Conservation (phyloP, 2,113 vertebrate species). For the Macaca mulatta region DNA sequence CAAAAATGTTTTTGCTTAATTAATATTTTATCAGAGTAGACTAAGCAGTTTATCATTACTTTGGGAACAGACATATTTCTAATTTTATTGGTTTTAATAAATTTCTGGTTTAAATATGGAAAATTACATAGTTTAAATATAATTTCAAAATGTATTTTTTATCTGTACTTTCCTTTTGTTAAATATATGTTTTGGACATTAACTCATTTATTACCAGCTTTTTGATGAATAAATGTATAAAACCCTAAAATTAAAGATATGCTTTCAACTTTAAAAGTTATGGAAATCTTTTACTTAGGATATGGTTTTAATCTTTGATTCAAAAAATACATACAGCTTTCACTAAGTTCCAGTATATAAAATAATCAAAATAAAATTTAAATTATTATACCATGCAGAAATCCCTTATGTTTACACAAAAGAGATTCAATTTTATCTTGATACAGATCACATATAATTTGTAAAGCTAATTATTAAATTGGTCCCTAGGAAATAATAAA, state of each 20-base stretch:
- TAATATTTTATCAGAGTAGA: not conserved
- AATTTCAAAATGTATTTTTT: not conserved
- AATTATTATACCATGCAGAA: not conserved
- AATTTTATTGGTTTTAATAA: not conserved
- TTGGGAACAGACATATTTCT: not conserved
- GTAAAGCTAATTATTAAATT: not conserved
- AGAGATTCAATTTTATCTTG: not conserved
- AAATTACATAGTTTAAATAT: not conserved
- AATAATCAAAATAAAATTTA: not conserved
- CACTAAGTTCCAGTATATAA: not conserved
- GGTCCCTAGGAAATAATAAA: not conserved
- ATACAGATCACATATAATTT: not conserved
- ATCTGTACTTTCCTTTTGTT: not conserved
- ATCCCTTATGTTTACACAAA: not conserved
- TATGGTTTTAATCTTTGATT: not conserved
- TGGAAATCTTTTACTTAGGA: not conserved
- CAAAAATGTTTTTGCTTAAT: not conserved
- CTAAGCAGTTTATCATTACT: not conserved
- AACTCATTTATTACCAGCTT: not conserved
- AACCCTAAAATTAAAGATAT: not conserved
- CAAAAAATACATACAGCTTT: not conserved
- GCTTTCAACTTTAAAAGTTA: not conserved
- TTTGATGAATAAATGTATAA: not conserved
- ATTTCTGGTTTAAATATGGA: not conserved
- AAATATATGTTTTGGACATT: not conserved